A percentile compares a stretch with the other conserved stretches of the same genome.
Conservation (phyloP, 2,888 invertebrate species). For the Sinohyriopsis cumingii region DNA sequence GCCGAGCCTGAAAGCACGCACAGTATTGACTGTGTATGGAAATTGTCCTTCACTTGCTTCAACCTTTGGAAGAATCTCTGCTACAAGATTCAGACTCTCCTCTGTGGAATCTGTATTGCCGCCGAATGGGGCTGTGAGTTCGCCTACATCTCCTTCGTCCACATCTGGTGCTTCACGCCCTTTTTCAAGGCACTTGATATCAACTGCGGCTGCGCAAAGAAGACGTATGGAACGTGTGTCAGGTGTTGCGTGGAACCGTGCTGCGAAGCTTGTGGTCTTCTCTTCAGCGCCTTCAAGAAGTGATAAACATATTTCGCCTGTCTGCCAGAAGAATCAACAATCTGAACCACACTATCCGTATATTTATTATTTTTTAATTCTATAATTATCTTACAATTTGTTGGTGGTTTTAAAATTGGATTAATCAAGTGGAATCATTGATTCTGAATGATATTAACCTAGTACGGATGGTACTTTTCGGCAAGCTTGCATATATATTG, state of each 20-base stretch:
- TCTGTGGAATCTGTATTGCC: slow-evolving; percentile 80
- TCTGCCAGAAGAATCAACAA: no score
- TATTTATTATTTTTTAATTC: no score
- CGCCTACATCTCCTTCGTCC: slow-evolving; percentile 75
- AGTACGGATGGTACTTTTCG: no score
- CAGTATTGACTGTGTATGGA: slow-evolving; percentile 81
- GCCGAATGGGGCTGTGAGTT: slow-evolving; percentile 74
- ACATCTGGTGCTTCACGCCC: slow-evolving; percentile 55
- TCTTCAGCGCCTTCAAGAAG: slow-evolving; percentile 41
- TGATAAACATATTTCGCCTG: neutral
- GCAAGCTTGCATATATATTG: no score
- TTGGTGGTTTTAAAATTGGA: no score
- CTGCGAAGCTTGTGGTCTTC: slow-evolving; percentile 38
- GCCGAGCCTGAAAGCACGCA: slow-evolving; percentile 62
- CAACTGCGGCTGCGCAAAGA: slow-evolving; percentile 66
- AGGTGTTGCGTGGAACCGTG: slow-evolving; percentile 40
- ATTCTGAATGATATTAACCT: no score
- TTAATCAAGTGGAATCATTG: no score
- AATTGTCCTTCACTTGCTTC: slow-evolving; percentile 78
- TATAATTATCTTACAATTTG: no score
- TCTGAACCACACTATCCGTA: no score
- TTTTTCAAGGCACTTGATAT: slow-evolving; percentile 69
- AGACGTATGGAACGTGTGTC: slow-evolving; percentile 14
- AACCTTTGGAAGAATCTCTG: slow-evolving; percentile 79
- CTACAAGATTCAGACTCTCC: slow-evolving; percentile 80